Base-by-base conservation (phyloP, 1,140 invertebrate genomes). In the Andrena cerasifolii region DNA sequence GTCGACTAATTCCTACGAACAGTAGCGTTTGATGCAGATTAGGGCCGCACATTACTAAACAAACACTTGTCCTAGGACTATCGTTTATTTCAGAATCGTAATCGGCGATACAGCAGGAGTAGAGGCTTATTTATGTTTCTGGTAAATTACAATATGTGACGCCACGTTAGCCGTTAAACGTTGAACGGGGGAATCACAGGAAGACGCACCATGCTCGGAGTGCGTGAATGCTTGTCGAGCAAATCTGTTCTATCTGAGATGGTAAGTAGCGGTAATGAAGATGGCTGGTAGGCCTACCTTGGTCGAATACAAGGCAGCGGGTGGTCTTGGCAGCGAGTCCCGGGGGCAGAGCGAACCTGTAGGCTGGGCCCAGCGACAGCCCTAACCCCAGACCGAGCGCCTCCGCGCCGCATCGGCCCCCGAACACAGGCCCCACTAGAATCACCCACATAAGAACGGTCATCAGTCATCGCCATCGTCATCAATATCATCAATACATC, bases 341-440 rank as follows among this genome's bases (percentile, higher is more conserved):
- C 91, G 92, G 92, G 91, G 91, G 92, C 90, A 93, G 90, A 88
- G 92, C 91, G 91, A 93, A 92, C 90, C 92, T 93, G 91, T 93
- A 93, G 91, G 91, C 91, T 87, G 91, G 91, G 90, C 91, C 89
- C 88, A 92, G 90, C 82, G 92, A 89, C 89, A 93, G 88, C 83
- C 92, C 92, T 84, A 93, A 88, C 86, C 92, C 92, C 87, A 93
- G 89, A 89, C 93, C 92, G 85, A 93, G 91, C 88, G 92, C 93
- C 90, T 93, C 92, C 84, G 92, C 91, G 90, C 92, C 92, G 91
- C 92, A 93, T 92, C 92, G 92, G 89, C 92, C 92, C 91, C 93
- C 93, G 91, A 93, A 93, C 90, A 92, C 89, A 88, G 91, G 92
- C 87, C 92, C 92, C 88, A 93, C 93, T 93, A 93, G 86, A 93